Conservation (phyloP, 2,888 invertebrate species). For the Tenthredo notha region DNA sequence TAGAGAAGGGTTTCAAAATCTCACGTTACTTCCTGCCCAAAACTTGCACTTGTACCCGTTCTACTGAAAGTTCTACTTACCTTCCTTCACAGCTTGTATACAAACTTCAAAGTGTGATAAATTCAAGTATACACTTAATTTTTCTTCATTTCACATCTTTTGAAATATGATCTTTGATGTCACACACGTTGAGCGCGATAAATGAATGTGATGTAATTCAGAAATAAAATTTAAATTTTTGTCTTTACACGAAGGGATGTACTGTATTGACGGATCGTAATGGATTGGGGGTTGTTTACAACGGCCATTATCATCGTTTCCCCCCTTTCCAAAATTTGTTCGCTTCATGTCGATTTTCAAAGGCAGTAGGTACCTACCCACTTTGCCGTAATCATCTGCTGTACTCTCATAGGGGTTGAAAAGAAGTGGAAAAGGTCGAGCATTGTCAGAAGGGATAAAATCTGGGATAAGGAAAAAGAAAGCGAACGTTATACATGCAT, state of each 20-base stretch:
- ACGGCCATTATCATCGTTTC: neutral
- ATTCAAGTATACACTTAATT: neutral
- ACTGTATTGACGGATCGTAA: conserved; percentile 2
- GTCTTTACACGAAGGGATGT: neutral
- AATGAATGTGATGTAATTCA: neutral
- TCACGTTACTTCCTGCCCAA: neutral
- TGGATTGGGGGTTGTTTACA: conserved; percentile 21
- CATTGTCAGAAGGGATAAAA: neutral
- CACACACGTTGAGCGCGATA: neutral
- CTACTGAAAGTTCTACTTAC: neutral
- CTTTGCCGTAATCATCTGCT: neutral
- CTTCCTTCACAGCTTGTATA: neutral
- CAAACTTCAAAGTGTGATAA: neutral
- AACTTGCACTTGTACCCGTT: conserved; percentile 8
- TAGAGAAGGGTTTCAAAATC: neutral
- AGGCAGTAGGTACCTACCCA: conserved; percentile 1
- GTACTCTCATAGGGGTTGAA: neutral
- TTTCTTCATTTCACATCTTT: neutral
- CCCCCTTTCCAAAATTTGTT: neutral
- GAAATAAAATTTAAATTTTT: neutral
- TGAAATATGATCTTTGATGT: neutral
- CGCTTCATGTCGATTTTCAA: conserved; percentile 1
- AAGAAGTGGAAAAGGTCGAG: neutral
- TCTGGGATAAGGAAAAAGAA: neutral
- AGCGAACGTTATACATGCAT: neutral